Conservation (phyloP, 1,140 invertebrate genomes). For the Ladona fulva region DNA sequence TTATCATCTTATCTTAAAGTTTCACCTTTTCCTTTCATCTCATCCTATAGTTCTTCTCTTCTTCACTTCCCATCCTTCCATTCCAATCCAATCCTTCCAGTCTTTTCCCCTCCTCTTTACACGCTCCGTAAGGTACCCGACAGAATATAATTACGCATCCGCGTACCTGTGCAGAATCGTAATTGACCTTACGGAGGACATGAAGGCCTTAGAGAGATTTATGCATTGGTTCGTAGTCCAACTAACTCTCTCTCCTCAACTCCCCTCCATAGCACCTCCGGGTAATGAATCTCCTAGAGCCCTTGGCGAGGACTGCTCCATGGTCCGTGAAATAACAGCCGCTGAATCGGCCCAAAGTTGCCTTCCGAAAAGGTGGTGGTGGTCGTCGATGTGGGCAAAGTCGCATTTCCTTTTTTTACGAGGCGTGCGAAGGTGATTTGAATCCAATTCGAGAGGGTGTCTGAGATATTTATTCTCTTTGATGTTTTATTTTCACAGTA, state of each 20-base stretch:
- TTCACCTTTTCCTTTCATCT: background rate
- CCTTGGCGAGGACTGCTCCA: background rate
- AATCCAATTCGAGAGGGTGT: background rate
- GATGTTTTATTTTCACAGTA: background rate
- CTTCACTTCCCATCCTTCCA: background rate
- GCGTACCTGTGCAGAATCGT: background rate
- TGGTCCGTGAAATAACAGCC: background rate
- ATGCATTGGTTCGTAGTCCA: background rate
- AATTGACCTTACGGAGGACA: background rate
- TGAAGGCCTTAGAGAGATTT: background rate
- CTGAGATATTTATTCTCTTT: background rate
- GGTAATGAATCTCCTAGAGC: background rate
- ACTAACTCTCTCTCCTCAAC: background rate
- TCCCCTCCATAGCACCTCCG: background rate
- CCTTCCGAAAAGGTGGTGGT: background rate
- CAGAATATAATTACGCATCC: constrained; percentile 4
- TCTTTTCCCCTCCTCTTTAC: background rate
- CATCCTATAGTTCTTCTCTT: background rate
- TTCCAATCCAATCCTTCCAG: background rate
- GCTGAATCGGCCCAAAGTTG: background rate
- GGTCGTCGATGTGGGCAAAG: background rate
- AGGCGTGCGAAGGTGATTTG: background rate
- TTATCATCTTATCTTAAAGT: background rate
- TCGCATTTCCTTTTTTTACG: background rate
- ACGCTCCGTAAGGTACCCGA: background rate